Evolutionary conservation across 2,797 vertebrate genomes (phyloP).

Genomic region (Podarcis siculus): DNA sequence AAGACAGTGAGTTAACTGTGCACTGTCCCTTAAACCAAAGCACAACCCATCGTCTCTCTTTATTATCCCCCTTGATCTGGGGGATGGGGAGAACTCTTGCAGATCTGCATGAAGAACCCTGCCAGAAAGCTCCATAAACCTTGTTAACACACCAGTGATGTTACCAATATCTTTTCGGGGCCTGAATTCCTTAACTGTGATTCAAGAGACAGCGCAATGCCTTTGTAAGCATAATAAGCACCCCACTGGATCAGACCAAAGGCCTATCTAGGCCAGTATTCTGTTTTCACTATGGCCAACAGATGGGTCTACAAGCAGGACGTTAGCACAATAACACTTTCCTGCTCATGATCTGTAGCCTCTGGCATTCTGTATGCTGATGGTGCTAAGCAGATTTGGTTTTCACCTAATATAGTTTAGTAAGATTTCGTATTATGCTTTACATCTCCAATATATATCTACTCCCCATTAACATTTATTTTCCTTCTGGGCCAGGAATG

Average conservation of each 20-base stretch:
- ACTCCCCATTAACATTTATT: slow-evolving; percentile 29
- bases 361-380: neutral
- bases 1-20: neutral
- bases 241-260: neutral
- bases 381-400: neutral
- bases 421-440: neutral
- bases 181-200: neutral
- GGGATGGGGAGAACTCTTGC: neutral
- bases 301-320: neutral
- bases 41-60: neutral
- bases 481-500: slow-evolving; percentile 35
- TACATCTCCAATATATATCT: slow-evolving; percentile 1
- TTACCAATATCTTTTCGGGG: neutral
- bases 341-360: neutral
- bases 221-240: neutral
- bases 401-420: neutral
- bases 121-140: neutral
- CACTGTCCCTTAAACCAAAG: neutral
- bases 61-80: neutral
- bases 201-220: neutral
- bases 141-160: neutral
- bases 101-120: neutral
- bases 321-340: neutral
- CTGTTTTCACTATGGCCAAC: too few relatives aligned
- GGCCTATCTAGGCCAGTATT: too few relatives aligned